Evolutionary conservation across 2,888 invertebrate genomes (phyloP), one percentile per base, ranked within the genome.

Genomic region (Drosophila anomalata): DNA sequence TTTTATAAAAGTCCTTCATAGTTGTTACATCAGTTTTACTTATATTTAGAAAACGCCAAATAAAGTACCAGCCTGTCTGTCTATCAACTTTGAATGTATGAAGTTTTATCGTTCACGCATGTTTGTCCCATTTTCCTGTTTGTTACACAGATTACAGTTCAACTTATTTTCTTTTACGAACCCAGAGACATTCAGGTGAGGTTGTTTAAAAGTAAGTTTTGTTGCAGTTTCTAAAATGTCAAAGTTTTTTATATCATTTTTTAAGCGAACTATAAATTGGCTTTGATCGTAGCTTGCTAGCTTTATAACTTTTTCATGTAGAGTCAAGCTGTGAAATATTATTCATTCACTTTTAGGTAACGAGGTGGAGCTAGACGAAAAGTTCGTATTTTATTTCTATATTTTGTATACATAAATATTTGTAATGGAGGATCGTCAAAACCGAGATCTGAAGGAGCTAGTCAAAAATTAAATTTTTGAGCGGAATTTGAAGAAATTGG

Each of bases 81-180:
- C 29, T 44, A 46, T 60, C 22, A 24, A 47, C 29, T 29, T 31
- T 14, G 41, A 62, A n/a, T 39, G 26, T 33, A 50, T 39, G 2
- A 20, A 73, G 67, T 65, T 76, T 77, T 79, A 77, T 79, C 53
- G 55, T 17, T 42, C 36, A 44, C 60, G 60, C 72, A 59, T 76
- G 54, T 46, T 48, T 47, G 42, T 53, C 54, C 51, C 42, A 59
- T 54, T 72, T 66, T 50, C 50, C 48, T 65, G 57, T 68, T 79
- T 75, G 71, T 72, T 65, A 60, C 75, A 62, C 72, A 69, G 67
- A 75, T 78, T 73, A 59, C 39, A 70, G 65, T 44, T 73, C 24
- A 81, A 63, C 60, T 70, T 65, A 59, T 65, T 70, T 67, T 62
- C 69, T 57, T 42, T 8, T 4, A 26, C 20, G 8, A 17, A 26